Evolutionary conservation across 2,797 vertebrate genomes (phyloP).

Genomic region (Rhinoraja longicauda): DNA sequence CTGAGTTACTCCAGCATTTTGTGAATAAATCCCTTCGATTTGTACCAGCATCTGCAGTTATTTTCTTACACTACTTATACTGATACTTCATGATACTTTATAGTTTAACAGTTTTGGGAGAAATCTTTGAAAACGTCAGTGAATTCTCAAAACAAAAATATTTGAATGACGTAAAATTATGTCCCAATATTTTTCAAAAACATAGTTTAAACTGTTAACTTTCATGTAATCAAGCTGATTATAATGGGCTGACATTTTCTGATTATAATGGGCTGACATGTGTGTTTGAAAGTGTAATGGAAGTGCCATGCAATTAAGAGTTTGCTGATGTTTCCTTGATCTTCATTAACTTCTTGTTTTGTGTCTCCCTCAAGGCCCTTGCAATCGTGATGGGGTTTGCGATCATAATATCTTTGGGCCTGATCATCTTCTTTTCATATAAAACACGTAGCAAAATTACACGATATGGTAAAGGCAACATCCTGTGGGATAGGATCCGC

Average conservation of each 20-base stretch:
- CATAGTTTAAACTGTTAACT: background rate
- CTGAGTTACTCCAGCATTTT: too few species aligned
- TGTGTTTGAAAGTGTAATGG: background rate
- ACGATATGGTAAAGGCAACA: constrained; percentile 70
- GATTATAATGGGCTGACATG: background rate
- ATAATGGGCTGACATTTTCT: background rate
- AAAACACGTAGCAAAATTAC: constrained; percentile 72
- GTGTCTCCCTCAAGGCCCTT: constrained; percentile 63
- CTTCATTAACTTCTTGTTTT: background rate
- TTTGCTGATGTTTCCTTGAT: background rate
- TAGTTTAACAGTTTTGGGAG: background rate
- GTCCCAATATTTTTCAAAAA: background rate
- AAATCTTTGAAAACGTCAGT: background rate
- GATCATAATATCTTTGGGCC: constrained; percentile 64
- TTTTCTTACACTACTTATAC: too few species aligned
- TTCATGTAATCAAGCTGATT: background rate
- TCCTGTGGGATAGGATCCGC: constrained; percentile 73
- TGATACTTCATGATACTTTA: background rate
- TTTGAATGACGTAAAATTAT: background rate
- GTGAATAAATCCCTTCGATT: too few species aligned
- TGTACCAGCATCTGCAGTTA: too few species aligned
- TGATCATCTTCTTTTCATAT: constrained; percentile 80
- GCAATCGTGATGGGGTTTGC: constrained; percentile 79
- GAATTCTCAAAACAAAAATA: background rate
- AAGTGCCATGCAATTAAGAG: background rate